Percentiles rank a stretch among this genome's conserved stretches.
phyloP scores from a whole-genome alignment of 2,797 vertebrate genomes.

The Streptopelia turtur region DNA sequence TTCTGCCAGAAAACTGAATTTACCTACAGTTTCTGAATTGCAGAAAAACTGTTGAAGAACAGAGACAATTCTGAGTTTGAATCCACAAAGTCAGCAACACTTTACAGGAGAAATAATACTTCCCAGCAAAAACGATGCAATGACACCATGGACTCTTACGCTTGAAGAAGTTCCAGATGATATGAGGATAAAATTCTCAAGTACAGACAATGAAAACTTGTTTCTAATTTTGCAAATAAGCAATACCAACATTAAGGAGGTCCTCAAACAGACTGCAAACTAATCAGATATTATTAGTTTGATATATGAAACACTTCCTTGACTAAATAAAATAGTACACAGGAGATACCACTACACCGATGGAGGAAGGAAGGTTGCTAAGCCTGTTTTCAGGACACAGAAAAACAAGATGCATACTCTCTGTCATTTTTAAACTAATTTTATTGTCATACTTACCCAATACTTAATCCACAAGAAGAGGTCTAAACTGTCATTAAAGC shows the following conservation, averaged over 20 bases:
- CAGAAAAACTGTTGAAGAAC: neutral
- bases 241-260: neutral
- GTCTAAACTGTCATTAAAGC: neutral
- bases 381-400: neutral
- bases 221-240: neutral
- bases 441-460: neutral
- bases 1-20: neutral
- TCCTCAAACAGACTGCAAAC: neutral
- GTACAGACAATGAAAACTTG: neutral
- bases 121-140: neutral
- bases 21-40: neutral
- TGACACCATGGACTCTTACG: neutral
- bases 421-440: neutral
- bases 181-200: neutral
- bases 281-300: neutral
- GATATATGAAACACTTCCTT: neutral
- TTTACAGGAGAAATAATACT: neutral
- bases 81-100: neutral
- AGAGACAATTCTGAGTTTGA: neutral
- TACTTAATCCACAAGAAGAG: neutral
- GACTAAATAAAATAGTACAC: rapidly evolving
- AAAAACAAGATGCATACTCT: neutral
- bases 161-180: neutral
- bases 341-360: neutral
- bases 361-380: neutral